Base-by-base conservation (phyloP, 2,797 vertebrate genomes). In the Hoplostethus mediterraneus region DNA sequence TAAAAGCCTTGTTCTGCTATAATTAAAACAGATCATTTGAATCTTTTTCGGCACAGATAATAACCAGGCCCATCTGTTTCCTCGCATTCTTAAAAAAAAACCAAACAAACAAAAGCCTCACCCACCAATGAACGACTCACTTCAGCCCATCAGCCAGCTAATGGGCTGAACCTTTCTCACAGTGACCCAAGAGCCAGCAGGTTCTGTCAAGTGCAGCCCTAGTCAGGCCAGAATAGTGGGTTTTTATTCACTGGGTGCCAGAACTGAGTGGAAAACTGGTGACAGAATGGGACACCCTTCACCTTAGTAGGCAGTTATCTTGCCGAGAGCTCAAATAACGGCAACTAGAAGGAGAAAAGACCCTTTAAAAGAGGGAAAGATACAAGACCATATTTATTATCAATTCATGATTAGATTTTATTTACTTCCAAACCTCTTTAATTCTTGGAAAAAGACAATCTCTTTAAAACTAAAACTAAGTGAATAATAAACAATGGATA, bases 1-100 rank as follows among this genome's bases (percentile, higher is more conserved):
- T 56, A 1, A 54, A 67, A 58, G 69, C 71, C 68, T 77, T 77
- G 72, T 79, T 16, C 67, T 28, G 40, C 21, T 79, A 78, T 85
- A 88, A 90, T 89, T 85, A 85, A 89, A 85, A 80, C 72, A 84
- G 71, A 77, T 63, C 8, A 74, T 79, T 80, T 76, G 40, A 83
- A 57, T 70, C 51, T 57, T 74, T 67, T 71, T 71, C 65, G 71
- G 61, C 66, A 63, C 40, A 36, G 48, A 71, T 40, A 42, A 79
- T 67, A 83, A 80, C 54, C 44, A 68, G 53, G 44, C 25, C 63
- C 25, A 55, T 77, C 60, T 72, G 68, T 21, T 62, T 13, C 17
- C 21, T 30, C 6, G 33, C 2, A 77, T 31, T 57, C 45, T 25
- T 38, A 25, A 17, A 48, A 45, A 4, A 3, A 14, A 17, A 56